Evolutionary conservation across 2,113 vertebrate species (phyloP).

Genomic region (Myotis davidii): DNA sequence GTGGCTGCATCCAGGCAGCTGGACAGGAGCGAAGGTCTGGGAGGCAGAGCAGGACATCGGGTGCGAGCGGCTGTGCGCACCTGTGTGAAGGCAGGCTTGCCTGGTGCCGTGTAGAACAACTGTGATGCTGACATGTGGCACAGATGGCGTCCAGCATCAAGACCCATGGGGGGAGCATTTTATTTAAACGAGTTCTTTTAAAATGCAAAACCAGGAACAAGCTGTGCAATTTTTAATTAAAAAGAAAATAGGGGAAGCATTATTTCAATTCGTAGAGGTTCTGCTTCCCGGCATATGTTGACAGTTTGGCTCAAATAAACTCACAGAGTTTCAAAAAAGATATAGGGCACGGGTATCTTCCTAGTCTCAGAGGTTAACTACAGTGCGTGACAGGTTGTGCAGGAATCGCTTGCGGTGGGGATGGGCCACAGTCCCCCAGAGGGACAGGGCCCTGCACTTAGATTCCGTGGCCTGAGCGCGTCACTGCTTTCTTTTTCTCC

Average conservation of each 20-base stretch:
- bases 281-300: too few relatives aligned
- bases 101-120: background rate
- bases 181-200: background rate
- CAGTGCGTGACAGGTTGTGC: fast-evolving
- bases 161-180: background rate
- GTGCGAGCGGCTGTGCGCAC: fast-evolving
- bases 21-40: background rate
- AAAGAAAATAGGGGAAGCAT: background rate
- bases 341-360: background rate
- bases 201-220: background rate
- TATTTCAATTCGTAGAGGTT: too few relatives aligned
- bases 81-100: too few relatives aligned
- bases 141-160: fast-evolving
- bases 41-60: too few relatives aligned
- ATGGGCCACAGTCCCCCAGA: fast-evolving
- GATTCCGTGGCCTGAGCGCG: background rate
- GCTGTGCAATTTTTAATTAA: background rate
- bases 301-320: too few relatives aligned
- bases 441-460: background rate
- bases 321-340: too few relatives aligned
- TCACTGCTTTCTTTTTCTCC: background rate
- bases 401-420: background rate
- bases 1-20: background rate
- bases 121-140: background rate
- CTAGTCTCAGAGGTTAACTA: too few relatives aligned